Base-by-base conservation (phyloP, 2,888 invertebrate genomes). In the Platypus cylindrus region DNA sequence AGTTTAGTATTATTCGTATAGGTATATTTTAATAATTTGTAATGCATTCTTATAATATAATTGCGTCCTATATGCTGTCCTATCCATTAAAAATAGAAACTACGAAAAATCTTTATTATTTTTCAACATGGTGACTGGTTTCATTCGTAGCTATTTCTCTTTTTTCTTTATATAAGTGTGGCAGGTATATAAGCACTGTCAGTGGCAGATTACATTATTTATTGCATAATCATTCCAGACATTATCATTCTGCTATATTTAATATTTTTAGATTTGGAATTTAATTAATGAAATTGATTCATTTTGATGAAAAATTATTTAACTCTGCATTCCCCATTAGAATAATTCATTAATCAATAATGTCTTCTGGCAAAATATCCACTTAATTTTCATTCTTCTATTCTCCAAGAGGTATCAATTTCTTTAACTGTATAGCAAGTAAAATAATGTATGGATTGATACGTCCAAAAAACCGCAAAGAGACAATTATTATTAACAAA, bases 391-490 rank as follows among this genome's bases (percentile, higher is more conserved):
- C n/a, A n/a, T n/a, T n/a, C n/a, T n/a, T n/a, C n/a, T n/a, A n/a
- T n/a, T n/a, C 44, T 4, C 5, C 25, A 25, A 9, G 25, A 25
- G n/a, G 25, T 9, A 25, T 13, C 5, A 12, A 11, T 29, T 29
- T 13, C 9, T 16, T 14, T n/a, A 11, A 7, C 5, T 26, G 46
- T 47, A 48, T 51, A 47, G 47, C 45, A 49, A n/a, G n/a, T n/a
- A 14, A 27, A 27, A 16, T 14, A 16, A 27, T 27, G 15, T 27
- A 27, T n/a, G 34, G 45, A 16, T 32, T 16, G 32, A 12, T 32
- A 29, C 47, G 45, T 54, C 53, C 49, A 51, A 55, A 56, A 57
- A 57, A 59, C 59, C 53, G 57, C 59, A 59, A 56, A 48, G 40
- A 48, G 41, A 44, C 46, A 45, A 45, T 44, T 38, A n/a, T n/a